Conservation (phyloP, 2,797 vertebrate species). For the Siniperca scherzeri region DNA sequence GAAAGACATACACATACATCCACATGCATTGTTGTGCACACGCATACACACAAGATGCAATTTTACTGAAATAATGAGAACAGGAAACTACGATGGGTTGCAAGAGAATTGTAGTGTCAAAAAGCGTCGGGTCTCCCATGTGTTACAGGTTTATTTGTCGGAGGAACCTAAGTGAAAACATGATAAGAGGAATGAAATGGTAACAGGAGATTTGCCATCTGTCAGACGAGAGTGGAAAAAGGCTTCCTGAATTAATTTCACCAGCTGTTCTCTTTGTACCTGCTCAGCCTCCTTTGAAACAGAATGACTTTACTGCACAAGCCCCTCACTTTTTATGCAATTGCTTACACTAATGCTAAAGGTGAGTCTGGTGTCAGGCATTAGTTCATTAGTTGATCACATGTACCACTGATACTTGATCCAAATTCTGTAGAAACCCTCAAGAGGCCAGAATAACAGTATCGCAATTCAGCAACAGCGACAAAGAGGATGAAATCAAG, state of each 20-base stretch:
- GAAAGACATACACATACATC: not conserved
- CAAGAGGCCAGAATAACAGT: constrained; percentile 13
- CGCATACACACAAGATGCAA: not conserved
- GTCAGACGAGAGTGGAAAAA: constrained; percentile 62
- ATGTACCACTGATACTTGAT: not conserved
- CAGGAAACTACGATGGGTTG: constrained; percentile 28
- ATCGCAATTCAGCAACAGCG: not conserved
- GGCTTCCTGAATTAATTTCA: constrained; percentile 74
- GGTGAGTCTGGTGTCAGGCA: constrained; percentile 21
- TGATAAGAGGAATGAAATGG: constrained; percentile 74
- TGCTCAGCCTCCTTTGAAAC: constrained; percentile 60
- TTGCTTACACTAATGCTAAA: constrained; percentile 47
- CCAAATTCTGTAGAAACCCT: constrained; percentile 5
- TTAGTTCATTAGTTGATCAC: constrained; percentile 32
- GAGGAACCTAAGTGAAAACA: constrained; percentile 68
- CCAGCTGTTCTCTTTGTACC: constrained; percentile 78
- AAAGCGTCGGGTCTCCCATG: constrained; percentile 14
- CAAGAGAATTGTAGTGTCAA: constrained; percentile 45
- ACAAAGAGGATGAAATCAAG: constrained; percentile 32
- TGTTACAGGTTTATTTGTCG: constrained; percentile 70
- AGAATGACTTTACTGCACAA: constrained; percentile 29
- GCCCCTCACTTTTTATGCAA: constrained; percentile 42
- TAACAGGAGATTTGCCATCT: constrained; percentile 81
- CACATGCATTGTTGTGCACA: not conserved
- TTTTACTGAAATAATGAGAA: constrained; percentile 54